Evolutionary conservation across 2,113 vertebrate genomes (phyloP), one percentile per base, ranked within the genome.

Genomic region (Planiliza haematocheilus): DNA sequence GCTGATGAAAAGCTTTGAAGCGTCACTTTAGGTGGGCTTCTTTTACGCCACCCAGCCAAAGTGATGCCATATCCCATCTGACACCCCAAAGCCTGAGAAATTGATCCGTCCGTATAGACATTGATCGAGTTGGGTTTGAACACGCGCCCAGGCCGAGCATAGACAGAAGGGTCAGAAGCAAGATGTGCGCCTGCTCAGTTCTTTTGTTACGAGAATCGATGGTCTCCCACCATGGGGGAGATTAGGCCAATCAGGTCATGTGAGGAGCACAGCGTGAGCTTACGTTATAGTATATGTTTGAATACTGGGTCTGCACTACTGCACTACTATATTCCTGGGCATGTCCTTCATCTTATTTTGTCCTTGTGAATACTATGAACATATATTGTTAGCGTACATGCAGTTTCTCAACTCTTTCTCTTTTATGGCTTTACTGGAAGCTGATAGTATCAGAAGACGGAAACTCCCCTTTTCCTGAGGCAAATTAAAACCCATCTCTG

Each of bases 71-170:
- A 88, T 88, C 74, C 34, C 58, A 86, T 91, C 41, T 87, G 87
- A 91, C 84, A 79, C 52, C 72, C 77, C 79, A 82, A 81, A 85
- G 84, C 66, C 76, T 43, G 63, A 79, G 67, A 38, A 70, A 92
- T 92, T 82, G 91, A 92, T 91, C 84, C 58, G 41, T 18, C 50
- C 11, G 74, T 58, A 63, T 42, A 66, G 66, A 49, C 78, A 91
- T 91, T 90, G 91, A 94, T 94, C 77, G 73, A 30, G 46, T 46
- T 17, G 63, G 74, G 77, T 89, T 83, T 87, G 87, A 92, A 81
- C 84, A 55, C 1, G 24, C n/a, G 24, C 36, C 66, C 53, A 46
- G 70, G 71, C 70, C 46, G 52, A 53, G 74, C 51, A 10, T 10
- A 46, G 63, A 70, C 46, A 21, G 49, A 83, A 75, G 81, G 90